phyloP scores from a whole-genome alignment of 2,797 vertebrate genomes.

The Mus spretus region DNA sequence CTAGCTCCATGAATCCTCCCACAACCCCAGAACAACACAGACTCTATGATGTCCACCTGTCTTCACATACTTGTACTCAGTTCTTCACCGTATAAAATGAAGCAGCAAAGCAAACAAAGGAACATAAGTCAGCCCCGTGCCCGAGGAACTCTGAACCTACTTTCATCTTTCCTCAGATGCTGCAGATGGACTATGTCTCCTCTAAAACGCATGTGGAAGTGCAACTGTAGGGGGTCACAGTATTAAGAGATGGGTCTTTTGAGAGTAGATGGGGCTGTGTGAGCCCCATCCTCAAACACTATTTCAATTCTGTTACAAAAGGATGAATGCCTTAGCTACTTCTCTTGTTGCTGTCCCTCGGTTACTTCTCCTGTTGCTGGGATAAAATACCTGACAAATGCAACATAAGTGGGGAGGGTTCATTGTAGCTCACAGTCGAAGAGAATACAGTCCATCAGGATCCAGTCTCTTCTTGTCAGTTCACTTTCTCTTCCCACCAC shows the following conservation, averaged over 20 bases:
- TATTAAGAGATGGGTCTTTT: background rate
- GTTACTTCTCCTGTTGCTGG: background rate
- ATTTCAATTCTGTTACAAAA: background rate
- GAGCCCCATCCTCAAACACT: background rate
- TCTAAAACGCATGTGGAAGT: background rate
- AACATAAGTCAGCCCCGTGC: background rate
- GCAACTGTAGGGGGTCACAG: background rate
- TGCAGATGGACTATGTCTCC: background rate
- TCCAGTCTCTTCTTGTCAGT: background rate
- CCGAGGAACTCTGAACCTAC: background rate
- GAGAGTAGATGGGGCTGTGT: background rate
- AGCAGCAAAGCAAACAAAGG: background rate
- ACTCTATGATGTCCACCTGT: background rate
- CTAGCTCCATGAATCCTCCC: background rate
- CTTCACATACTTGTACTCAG: background rate
- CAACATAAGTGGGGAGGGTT: background rate
- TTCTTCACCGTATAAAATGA: background rate
- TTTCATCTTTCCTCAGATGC: background rate
- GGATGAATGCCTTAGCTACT: background rate
- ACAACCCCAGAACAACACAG: background rate
- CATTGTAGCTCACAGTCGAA: background rate
- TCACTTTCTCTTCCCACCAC: background rate
- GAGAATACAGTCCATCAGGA: background rate
- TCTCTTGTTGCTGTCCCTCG: background rate
- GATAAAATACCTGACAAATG: background rate